Conservation (phyloP, 2,113 vertebrate species). For the Pitta sordida region DNA sequence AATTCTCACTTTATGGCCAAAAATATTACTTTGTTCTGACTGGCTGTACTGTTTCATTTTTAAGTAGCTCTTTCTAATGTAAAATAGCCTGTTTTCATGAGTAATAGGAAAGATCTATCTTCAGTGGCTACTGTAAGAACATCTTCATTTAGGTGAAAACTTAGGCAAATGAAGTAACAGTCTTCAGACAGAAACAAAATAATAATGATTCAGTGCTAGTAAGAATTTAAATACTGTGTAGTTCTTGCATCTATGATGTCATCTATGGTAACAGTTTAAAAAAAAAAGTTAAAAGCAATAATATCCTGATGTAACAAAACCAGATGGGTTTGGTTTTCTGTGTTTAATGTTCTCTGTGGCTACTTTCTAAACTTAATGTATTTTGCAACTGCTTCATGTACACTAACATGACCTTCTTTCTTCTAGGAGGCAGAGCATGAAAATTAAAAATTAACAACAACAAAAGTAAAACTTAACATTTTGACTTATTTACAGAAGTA, state of each 20-base stretch:
- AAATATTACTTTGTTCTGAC: neutral
- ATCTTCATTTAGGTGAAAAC: neutral
- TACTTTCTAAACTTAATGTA: neutral
- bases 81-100: neutral
- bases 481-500: conserved; percentile 25
- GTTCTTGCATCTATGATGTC: neutral
- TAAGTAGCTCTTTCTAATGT: neutral
- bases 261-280: neutral
- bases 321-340: neutral
- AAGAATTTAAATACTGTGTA: neutral
- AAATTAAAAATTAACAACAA: neutral
- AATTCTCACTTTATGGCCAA: neutral
- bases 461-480: neutral
- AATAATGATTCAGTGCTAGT: neutral
- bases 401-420: neutral
- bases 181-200: neutral
- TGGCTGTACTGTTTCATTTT: neutral
- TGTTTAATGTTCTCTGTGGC: neutral
- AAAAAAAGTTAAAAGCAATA: neutral
- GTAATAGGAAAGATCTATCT: neutral
- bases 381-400: neutral
- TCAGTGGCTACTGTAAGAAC: neutral
- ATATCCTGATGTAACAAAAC: neutral
- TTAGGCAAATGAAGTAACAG: neutral
- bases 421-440: neutral